Conservation (phyloP, 2,888 invertebrate species). For the Phalangium opilio region DNA sequence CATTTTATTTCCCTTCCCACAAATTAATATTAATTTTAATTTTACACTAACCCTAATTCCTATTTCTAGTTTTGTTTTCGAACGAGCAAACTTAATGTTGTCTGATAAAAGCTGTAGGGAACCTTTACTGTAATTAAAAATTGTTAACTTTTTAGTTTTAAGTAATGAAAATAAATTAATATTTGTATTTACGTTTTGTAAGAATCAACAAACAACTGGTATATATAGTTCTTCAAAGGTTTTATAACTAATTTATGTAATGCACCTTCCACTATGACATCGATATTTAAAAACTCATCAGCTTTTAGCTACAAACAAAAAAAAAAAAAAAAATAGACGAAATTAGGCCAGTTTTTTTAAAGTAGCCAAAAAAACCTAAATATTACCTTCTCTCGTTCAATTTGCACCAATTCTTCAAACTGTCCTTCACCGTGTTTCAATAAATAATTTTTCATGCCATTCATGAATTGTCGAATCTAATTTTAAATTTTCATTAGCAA, state of each 20-base stretch:
- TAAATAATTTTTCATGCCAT: constrained; percentile 94
- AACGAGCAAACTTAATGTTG: constrained; percentile 33
- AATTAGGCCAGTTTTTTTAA: neutral
- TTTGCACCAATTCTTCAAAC: constrained; percentile 77
- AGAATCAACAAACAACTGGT: constrained; percentile 50
- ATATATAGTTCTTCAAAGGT: constrained; percentile 67
- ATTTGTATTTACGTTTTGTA: constrained; percentile 26
- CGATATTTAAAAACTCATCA: constrained; percentile 85
- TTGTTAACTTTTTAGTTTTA: no score
- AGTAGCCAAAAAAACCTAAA: no score
- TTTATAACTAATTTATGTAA: constrained; percentile 80
- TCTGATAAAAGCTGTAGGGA: constrained; percentile 31
- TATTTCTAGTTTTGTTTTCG: constrained; percentile 34
- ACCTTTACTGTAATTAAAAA: constrained; percentile 28
- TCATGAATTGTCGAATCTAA: constrained; percentile 81
- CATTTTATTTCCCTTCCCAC: no score
- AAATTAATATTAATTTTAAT: constrained; percentile 21
- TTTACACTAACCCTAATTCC: constrained; percentile 33
- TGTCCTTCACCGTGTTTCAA: constrained; percentile 89
- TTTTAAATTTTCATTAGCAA: constrained; percentile 5
- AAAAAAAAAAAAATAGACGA: neutral
- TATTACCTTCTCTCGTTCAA: constrained; percentile 57
- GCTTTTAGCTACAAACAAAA: constrained; percentile 48
- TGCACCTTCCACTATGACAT: constrained; percentile 84
- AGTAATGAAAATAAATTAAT: neutral